phyloP scores from a whole-genome alignment of 2,888 invertebrate genomes.

The Morpho helenor region DNA sequence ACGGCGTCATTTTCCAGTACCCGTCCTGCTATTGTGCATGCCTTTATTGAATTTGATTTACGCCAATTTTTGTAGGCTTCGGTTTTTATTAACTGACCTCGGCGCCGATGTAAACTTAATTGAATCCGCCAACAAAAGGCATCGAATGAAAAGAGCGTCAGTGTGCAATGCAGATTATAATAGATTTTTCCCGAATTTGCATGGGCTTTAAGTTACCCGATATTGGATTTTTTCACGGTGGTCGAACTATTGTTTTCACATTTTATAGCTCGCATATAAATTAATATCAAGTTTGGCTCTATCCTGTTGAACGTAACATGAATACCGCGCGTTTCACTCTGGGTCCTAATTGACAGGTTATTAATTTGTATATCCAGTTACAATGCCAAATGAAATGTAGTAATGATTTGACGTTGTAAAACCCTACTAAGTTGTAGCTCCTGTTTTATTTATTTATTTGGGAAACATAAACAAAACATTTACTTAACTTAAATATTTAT shows the following conservation, averaged over 20 bases:
- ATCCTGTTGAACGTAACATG: conserved; percentile 14
- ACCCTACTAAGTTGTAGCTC: background rate
- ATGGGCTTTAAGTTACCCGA: conserved; percentile 67
- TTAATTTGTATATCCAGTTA: too few species aligned
- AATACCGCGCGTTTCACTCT: conserved; percentile 1
- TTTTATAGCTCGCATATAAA: conserved; percentile 35
- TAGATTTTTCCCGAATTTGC: conserved; percentile 72
- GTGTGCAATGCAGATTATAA: conserved; percentile 78
- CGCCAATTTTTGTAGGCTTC: conserved; percentile 75
- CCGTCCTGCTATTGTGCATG: conserved; percentile 61
- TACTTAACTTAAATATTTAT: too few species aligned
- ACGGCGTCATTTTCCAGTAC: conserved; percentile 57
- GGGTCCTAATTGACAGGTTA: too few species aligned
- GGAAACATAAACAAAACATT: too few species aligned
- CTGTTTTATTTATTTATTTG: too few species aligned
- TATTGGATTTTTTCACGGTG: conserved; percentile 66
- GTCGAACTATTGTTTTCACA: conserved; percentile 56
- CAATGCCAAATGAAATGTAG: too few species aligned
- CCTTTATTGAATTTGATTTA: conserved; percentile 77
- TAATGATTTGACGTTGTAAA: background rate
- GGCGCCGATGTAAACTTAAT: conserved; percentile 77
- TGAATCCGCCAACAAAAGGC: conserved; percentile 77
- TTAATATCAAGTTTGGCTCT: conserved; percentile 27
- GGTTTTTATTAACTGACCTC: conserved; percentile 79
- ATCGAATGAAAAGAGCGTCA: conserved; percentile 75